Conservation (phyloP, 2,797 vertebrate genomes). For the Amazonetta brasiliensis region DNA sequence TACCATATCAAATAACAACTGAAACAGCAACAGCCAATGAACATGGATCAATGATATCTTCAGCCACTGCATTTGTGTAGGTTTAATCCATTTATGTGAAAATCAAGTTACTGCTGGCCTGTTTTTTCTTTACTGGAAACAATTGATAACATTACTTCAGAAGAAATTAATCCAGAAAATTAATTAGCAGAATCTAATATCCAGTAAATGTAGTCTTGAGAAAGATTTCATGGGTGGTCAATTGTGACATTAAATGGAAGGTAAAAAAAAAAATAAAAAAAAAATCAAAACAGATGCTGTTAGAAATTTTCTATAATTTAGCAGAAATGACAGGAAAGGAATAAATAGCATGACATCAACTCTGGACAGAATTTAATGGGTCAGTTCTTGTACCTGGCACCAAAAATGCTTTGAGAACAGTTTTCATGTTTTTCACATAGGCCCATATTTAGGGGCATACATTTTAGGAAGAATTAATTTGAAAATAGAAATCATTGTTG, state of each 20-base stretch:
- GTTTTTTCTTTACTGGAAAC: conserved; percentile 87
- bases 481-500: not conserved
- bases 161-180: conserved; percentile 92
- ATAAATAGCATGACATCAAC: conserved; percentile 36
- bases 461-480: not conserved
- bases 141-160: conserved; percentile 89
- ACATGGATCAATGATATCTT: conserved; percentile 89
- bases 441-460: not conserved
- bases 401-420: conserved; percentile 35
- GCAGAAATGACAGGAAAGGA: conserved; percentile 43
- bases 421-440: not conserved
- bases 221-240: conserved; percentile 77
- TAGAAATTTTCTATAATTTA: conserved; percentile 43
- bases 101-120: conserved; percentile 77
- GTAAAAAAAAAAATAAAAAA: conserved; percentile 20
- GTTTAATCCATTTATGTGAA: conserved; percentile 91
- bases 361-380: conserved; percentile 64
- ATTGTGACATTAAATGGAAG: conserved; percentile 77
- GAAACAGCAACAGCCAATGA: conserved; percentile 84
- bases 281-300: not conserved
- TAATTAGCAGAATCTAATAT: conserved; percentile 92
- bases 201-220: conserved; percentile 82
- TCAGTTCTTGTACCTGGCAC: conserved; percentile 48
- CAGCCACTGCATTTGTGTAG: conserved; percentile 86
- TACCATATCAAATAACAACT: conserved; percentile 88